Percentiles rank a stretch among this genome's conserved stretches.
Conservation (phyloP, 1,140 invertebrate genomes). For the Arion vulgaris region DNA sequence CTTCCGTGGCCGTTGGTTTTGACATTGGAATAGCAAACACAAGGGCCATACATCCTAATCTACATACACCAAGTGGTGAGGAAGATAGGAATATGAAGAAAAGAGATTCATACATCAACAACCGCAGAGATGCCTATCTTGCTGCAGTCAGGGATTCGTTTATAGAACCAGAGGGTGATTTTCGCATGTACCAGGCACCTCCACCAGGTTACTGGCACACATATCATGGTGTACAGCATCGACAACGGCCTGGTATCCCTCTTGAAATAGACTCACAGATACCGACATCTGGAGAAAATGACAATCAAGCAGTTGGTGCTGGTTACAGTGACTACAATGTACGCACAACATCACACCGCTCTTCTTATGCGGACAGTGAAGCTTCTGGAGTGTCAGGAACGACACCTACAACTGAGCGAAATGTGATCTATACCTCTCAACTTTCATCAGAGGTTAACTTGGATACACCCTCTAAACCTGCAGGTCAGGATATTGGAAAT, state of each 20-base stretch:
- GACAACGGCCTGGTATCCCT: conserved; percentile 79
- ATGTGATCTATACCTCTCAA: conserved; percentile 57
- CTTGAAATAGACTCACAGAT: conserved; percentile 70
- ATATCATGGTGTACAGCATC: conserved; percentile 86
- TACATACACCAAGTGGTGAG: conserved; percentile 67
- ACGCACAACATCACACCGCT: conserved; percentile 50
- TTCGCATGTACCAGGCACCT: conserved; percentile 76
- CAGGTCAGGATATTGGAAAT: conserved; percentile 44
- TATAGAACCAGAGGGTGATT: conserved; percentile 67
- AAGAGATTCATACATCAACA: conserved; percentile 63
- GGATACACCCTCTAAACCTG: conserved; percentile 64
- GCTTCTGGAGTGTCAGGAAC: conserved; percentile 51
- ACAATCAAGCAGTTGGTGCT: conserved; percentile 6
- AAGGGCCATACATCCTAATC: conserved; percentile 82
- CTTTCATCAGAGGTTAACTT: conserved; percentile 62
- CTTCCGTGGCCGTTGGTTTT: conserved; percentile 89
- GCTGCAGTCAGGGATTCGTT: conserved; percentile 70
- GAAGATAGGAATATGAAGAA: conserved; percentile 52
- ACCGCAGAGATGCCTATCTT: conserved; percentile 70
- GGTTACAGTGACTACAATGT: conserved; percentile 25
- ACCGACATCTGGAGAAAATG: conserved; percentile 18
- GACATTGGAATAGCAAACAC: conserved; percentile 90
- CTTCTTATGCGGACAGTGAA: conserved; percentile 59
- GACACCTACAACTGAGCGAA: conserved; percentile 44
- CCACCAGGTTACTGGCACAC: conserved; percentile 84